Evolutionary conservation across 2,113 vertebrate species (phyloP), one percentile per base, ranked within the genome.

Genomic region (Onychostoma macrolepis): DNA sequence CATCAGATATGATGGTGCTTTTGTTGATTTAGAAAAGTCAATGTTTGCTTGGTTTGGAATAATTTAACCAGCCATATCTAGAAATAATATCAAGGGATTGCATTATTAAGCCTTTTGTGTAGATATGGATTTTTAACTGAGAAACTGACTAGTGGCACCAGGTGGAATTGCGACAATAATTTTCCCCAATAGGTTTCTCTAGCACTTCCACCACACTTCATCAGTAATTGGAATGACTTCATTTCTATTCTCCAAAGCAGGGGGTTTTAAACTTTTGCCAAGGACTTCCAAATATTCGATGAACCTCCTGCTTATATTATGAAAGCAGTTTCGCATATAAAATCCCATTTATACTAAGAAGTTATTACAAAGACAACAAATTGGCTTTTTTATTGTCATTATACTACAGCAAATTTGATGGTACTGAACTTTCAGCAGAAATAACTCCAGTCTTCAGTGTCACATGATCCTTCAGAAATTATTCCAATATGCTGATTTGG

Each of bases 11-110:
- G 21, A 69, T 77, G 58, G 58, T 67, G 38, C 77, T 81, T 76
- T 28, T 87, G 81, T 87, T 89, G 82, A 85, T 36, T 36, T 12
- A 65, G 87, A 87, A 89, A 75, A 84, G 88, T 81, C 84, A 85
- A 84, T 76, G 56, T 87, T 61, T 87, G 80, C 71, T 87, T 85
- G 33, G 38, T 41, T 33, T 48, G 17, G 75, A 48, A 76, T 45
- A 76, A 76, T 81, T 75, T 58, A 33, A 5, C 8, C 4, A 17
- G 53, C 36, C 24, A 61, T 80, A n/a, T 80, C 21, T 38, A 41
- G 12, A 41, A 56, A 58, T 41, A 2, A 41, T 41, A n/a, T 38
- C 4, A 61, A 41, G 24, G 53, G 53, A 24, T n/a, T 61, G 33
- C 28, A 53, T 33, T 24, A 36, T 79, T 61, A 24, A n/a, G n/a